These are phyloP conservation scores for Anagrus nilaparvatae DNA, from an alignment of 1,140 invertebrate species.

Conservation along the genomic window DNA sequence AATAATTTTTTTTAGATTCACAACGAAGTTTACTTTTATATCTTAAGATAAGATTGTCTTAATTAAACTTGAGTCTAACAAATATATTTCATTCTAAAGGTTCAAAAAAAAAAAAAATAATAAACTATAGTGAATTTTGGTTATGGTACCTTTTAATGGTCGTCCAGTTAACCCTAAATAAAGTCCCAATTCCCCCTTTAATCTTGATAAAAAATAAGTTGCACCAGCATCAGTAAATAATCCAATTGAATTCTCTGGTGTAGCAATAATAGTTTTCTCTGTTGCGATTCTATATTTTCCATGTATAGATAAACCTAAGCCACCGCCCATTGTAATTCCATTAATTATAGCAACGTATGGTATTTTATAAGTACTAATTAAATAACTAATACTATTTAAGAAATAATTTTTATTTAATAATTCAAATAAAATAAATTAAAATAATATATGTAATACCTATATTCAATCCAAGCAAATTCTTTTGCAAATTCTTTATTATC, in stretches of 20 bases:
- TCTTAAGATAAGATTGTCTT: too few relatives aligned
- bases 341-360: constrained; percentile 92
- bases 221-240: constrained; percentile 96
- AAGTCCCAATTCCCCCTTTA: constrained; percentile 80
- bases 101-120: too few relatives aligned
- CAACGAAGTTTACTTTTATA: too few relatives aligned
- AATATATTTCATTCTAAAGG: too few relatives aligned
- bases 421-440: background rate
- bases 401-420: too few relatives aligned
- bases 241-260: constrained; percentile 95
- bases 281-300: constrained; percentile 87
- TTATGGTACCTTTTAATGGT: constrained; percentile 47
- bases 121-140: too few relatives aligned
- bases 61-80: too few relatives aligned
- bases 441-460: constrained; percentile 42
- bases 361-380: constrained; percentile 81
- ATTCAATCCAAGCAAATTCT: constrained; percentile 87
- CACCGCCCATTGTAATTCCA: constrained; percentile 99
- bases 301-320: constrained; percentile 94
- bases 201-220: constrained; percentile 78
- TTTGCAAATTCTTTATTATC: constrained; percentile 50
- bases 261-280: constrained; percentile 93
- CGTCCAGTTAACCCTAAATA: constrained; percentile 90
- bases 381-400: constrained; percentile 63
- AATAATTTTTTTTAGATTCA: too few relatives aligned